These are phyloP conservation scores for Mesoligia furuncula DNA, from an alignment of 2,888 invertebrate genomes.

Conservation along the genomic window DNA sequence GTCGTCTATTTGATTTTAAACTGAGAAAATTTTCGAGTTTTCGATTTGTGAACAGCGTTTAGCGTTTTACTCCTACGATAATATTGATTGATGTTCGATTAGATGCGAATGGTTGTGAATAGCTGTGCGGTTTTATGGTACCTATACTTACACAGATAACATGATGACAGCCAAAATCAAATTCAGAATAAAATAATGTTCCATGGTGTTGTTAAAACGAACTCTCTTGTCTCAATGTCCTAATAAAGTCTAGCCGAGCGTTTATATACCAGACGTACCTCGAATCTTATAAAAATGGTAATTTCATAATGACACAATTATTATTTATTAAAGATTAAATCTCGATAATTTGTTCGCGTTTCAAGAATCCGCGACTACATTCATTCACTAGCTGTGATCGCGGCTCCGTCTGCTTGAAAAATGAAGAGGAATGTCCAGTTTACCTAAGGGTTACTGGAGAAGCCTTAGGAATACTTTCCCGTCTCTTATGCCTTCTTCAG, in stretches of 20 bases:
- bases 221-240: neutral
- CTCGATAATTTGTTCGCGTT: neutral
- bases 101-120: too few species aligned
- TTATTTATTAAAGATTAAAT: conserved; percentile 26
- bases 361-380: neutral
- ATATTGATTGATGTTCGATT: too few species aligned
- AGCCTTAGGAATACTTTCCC: too few species aligned
- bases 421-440: neutral
- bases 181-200: neutral
- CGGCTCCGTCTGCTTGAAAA: neutral
- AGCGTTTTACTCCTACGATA: too few species aligned
- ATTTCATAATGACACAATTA: neutral
- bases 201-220: conserved; percentile 20
- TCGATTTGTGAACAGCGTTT: too few species aligned
- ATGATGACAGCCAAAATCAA: conserved; percentile 8
- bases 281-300: neutral
- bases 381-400: neutral
- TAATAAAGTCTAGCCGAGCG: neutral
- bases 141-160: conserved; percentile 16
- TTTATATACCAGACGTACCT: conserved; percentile 18
- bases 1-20: too few species aligned
- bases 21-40: too few species aligned
- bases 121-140: too few species aligned
- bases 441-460: too few species aligned
- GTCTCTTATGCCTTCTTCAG: too few species aligned